Evolutionary conservation across 2,888 invertebrate species (phyloP), one percentile per base, ranked within the genome.

Genomic region (Cryptus armator): DNA sequence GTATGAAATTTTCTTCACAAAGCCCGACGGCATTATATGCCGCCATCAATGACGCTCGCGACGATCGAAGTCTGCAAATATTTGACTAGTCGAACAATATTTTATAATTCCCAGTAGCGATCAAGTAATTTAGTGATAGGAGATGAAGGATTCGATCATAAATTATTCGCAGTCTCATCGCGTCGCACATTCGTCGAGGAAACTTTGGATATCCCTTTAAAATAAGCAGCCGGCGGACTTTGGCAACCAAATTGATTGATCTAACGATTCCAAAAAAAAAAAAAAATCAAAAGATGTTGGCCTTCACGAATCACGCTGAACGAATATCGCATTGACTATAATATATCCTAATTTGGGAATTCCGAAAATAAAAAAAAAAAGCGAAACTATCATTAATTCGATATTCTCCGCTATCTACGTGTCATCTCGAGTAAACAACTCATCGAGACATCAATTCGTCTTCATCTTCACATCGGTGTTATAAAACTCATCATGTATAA

Each of bases 21-120:
- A 72, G 10, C 3, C 10, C 53, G 53, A 7, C n/a, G 44, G 9
- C 29, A 72, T 37, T 29, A n/a, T 14, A 19, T 0, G 10, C 46
- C 46, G 46, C 32, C 4, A 24, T 2, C 16, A 7, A 29, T 7
- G 51, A 48, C 9, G 72, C 7, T 14, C 59, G 56, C 24, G 9
- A n/a, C 10, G 0, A 37, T 19, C 44, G 12, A 24, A 59, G 29
- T 62, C 29, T 3, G 44, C 29, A 59, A 74, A 62, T 48, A 78
- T 46, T 19, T 71, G 19, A n/a, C n/a, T 2, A 24, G 29, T 24
- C 29, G 29, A 32, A 74, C n/a, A 32, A 46, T 44, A 67, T 67
- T 56, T 77, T 56, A 67, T 77, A 59, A 77, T 77, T 67, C 67
- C 43, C 6, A 9, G 24, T 43, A 43, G 4, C 19, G 44, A 59